phyloP scores from a whole-genome alignment of 2,113 vertebrate genomes.

The Ardeotis arabs region DNA sequence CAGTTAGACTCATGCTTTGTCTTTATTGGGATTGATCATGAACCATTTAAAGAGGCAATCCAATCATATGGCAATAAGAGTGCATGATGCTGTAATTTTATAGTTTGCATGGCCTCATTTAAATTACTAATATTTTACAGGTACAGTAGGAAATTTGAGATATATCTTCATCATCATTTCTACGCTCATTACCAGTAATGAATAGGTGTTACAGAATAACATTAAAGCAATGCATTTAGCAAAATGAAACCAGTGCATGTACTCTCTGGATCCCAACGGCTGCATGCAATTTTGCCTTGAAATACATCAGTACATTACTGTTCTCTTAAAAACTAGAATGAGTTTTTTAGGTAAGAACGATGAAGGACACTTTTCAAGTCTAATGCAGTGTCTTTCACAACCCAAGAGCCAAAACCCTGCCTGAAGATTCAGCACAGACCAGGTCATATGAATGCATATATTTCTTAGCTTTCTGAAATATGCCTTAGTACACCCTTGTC shows the following conservation, averaged over 20 bases:
- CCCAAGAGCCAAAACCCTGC: background rate
- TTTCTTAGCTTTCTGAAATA: background rate
- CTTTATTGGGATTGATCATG: conserved; percentile 33
- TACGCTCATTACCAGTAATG: conserved; percentile 18
- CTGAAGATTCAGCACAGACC: background rate
- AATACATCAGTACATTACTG: background rate
- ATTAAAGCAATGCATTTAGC: background rate
- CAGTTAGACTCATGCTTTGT: background rate
- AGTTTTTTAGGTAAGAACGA: background rate
- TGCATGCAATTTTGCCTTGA: background rate
- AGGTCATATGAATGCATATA: fast-evolving
- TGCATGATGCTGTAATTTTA: background rate
- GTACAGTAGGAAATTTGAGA: conserved; percentile 7
- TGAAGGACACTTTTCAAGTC: background rate
- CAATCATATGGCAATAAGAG: background rate
- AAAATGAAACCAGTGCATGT: background rate
- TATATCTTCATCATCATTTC: conserved; percentile 10
- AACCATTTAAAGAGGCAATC: conserved; percentile 14
- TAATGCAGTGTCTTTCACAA: background rate
- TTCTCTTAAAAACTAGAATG: background rate
- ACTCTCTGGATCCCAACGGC: background rate
- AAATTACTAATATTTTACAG: conserved; percentile 42
- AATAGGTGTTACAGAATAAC: conserved; percentile 11
- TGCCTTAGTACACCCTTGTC: background rate
- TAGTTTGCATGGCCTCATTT: conserved; percentile 4